Conservation (phyloP, 2,797 vertebrate genomes). For the Oreochromis mossambicus region DNA sequence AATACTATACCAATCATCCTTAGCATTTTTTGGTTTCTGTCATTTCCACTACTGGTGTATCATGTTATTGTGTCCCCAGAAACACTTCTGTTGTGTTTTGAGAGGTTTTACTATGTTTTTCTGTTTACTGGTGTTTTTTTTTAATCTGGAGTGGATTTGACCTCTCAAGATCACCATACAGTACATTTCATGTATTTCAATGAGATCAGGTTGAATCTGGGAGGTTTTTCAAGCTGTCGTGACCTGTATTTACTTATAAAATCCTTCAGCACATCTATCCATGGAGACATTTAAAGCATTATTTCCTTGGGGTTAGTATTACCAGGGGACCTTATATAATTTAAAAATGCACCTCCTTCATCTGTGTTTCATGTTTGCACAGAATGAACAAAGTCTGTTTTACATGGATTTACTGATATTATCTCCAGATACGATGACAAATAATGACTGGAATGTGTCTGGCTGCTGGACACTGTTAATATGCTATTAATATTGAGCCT, state of each 20-base stretch:
- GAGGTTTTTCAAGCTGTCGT: background rate
- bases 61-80: background rate
- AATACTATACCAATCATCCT: background rate
- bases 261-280: background rate
- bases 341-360: background rate
- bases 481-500: background rate
- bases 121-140: too few relatives aligned
- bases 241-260: background rate
- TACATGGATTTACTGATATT: background rate
- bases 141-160: background rate
- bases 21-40: background rate
- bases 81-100: background rate
- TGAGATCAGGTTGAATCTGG: background rate
- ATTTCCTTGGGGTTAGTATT: background rate
- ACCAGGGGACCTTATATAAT: background rate
- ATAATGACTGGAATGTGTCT: background rate
- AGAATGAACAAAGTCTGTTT: background rate
- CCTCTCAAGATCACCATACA: background rate
- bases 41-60: background rate
- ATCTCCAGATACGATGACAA: background rate
- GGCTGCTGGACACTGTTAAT: background rate
- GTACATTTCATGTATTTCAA: background rate
- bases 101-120: background rate
- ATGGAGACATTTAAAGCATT: background rate
- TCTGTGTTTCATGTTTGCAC: background rate